Conservation (phyloP, 2,888 invertebrate genomes). For the Micoletzkya japonica region DNA sequence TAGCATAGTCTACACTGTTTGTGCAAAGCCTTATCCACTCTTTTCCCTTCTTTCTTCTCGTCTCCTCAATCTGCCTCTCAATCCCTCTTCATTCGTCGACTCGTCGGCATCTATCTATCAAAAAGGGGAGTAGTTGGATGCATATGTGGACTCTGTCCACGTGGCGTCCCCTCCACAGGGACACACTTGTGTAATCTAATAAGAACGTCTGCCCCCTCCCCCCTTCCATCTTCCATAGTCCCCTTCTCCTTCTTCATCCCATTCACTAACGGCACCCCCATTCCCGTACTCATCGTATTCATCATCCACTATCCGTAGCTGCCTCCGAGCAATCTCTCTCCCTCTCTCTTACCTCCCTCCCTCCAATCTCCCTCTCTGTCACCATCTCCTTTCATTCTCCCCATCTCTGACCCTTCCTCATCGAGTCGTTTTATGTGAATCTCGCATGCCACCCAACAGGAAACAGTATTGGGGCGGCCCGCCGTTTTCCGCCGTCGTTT, state of each 20-base stretch:
- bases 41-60: background rate
- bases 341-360: background rate
- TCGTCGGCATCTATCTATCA: no score
- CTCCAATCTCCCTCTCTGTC: background rate
- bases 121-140: no score
- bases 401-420: constrained; percentile 3
- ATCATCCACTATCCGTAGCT: background rate
- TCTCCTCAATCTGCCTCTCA: background rate
- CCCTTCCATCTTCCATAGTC: background rate
- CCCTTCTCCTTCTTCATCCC: background rate
- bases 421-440: constrained; percentile 15
- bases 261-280: no score
- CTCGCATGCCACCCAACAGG: constrained; percentile 27
- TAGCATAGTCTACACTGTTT: no score
- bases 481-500: no score
- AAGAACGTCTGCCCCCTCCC: background rate
- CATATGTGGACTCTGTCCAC: background rate
- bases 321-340: background rate
- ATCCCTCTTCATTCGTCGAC: background rate
- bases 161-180: background rate
- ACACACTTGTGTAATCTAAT: background rate
- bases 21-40: background rate
- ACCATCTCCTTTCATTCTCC: no score
- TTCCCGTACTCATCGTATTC: background rate
- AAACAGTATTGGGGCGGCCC: no score